A percentile compares a stretch with the other conserved stretches of the same genome.
Evolutionary conservation across 2,797 vertebrate species (phyloP).

Genomic region (Antennarius maculatus): DNA sequence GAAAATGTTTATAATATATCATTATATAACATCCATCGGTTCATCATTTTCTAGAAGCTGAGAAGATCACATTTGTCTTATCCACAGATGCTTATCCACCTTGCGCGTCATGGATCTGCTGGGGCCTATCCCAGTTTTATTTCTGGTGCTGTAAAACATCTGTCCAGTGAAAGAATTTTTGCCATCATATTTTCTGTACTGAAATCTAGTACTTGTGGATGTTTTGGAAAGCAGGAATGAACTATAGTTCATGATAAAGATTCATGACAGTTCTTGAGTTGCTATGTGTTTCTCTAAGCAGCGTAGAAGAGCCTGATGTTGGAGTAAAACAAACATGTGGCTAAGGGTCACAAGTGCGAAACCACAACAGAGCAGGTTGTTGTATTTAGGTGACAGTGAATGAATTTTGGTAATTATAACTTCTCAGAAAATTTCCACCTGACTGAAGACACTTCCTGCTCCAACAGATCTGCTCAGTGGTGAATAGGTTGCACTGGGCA

Average conservation of each 20-base stretch:
- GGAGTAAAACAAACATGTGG: slow-evolving; percentile 17
- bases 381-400: slow-evolving; percentile 26
- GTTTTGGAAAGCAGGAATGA: neutral
- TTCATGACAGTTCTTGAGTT: neutral
- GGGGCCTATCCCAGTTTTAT: neutral
- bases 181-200: neutral
- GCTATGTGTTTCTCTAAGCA: neutral
- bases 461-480: slow-evolving; percentile 31
- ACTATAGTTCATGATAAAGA: neutral
- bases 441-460: slow-evolving; percentile 38
- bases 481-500: slow-evolving; percentile 47
- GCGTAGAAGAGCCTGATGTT: slow-evolving; percentile 3
- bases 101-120: neutral
- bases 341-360: slow-evolving; percentile 21
- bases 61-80: too few relatives aligned
- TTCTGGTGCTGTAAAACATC: neutral
- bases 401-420: slow-evolving; percentile 29
- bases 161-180: neutral
- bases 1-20: too few relatives aligned
- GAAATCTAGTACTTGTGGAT: neutral
- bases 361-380: slow-evolving; percentile 13
- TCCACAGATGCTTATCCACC: too few relatives aligned
- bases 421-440: slow-evolving; percentile 19
- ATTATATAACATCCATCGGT: too few relatives aligned
- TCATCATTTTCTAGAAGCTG: too few relatives aligned